These are phyloP conservation scores for Sylvia atricapilla DNA, from an alignment of 2,113 vertebrate genomes.

Conservation along the genomic window DNA sequence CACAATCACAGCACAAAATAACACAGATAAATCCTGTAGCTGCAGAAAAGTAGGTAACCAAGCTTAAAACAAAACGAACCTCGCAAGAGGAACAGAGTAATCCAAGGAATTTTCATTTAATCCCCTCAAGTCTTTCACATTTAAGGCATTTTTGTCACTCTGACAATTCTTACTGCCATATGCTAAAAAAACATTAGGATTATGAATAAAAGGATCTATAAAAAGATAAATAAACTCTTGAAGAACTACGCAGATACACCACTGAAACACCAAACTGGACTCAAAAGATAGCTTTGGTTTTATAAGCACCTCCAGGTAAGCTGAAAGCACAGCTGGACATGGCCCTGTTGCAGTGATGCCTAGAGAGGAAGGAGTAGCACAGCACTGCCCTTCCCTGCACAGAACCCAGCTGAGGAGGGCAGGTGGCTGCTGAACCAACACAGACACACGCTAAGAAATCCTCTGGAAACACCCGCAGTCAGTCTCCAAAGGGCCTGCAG, in stretches of 20 bases:
- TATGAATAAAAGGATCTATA: not conserved
- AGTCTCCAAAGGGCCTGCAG: not conserved
- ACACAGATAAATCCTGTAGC: not conserved
- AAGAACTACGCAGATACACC: not conserved
- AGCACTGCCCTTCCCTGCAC: not conserved
- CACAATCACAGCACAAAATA: not conserved
- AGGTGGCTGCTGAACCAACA: not conserved
- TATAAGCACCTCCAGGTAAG: not conserved
- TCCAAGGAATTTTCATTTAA: not conserved
- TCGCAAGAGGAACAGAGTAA: not conserved
- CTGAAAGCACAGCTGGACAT: not conserved
- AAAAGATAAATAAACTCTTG: not conserved
- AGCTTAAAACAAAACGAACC: not conserved
- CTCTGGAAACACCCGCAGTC: not conserved
- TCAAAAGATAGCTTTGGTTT: not conserved
- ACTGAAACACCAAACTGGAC: not conserved
- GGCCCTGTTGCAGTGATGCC: not conserved
- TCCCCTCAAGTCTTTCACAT: not conserved
- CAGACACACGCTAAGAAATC: not conserved
- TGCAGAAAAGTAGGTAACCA: not conserved
- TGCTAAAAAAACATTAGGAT: not conserved
- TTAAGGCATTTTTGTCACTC: not conserved
- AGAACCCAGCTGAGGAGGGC: not conserved
- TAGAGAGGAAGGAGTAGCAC: not conserved
- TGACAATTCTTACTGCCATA: not conserved